Percentiles rank a stretch among this genome's conserved stretches.
Evolutionary conservation across 2,113 vertebrate genomes (phyloP).

Genomic region (Platysternon megacephalum): DNA sequence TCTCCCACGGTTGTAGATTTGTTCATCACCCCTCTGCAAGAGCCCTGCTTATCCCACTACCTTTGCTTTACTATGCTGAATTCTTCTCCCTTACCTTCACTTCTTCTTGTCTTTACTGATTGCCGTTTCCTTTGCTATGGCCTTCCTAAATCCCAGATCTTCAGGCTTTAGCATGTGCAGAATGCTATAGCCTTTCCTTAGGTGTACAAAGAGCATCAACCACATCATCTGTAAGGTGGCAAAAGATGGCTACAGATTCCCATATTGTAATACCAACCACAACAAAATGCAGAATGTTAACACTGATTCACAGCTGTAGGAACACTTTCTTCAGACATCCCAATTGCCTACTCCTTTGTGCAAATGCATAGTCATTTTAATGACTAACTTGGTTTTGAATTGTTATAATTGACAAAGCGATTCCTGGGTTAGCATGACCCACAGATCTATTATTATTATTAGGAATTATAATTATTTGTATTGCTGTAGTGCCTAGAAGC

Average conservation of each 20-base stretch:
- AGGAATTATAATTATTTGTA: neutral
- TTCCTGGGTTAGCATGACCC: neutral
- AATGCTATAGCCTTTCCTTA: neutral
- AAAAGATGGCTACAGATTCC: neutral
- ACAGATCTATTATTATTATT: accelerated
- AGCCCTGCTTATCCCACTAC: neutral
- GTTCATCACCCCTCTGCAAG: neutral
- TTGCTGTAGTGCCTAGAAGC: neutral
- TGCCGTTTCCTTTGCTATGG: neutral
- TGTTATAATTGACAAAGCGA: neutral
- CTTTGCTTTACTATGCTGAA: neutral
- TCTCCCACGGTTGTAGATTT: neutral
- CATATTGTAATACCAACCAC: too few relatives aligned
- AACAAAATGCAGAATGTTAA: neutral
- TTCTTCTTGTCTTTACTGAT: neutral
- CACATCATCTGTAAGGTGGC: neutral
- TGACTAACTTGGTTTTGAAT: neutral
- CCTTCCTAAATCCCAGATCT: neutral
- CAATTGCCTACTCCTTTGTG: neutral
- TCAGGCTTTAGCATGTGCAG: neutral
- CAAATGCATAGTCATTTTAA: neutral
- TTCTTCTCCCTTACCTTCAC: neutral
- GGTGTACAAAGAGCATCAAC: neutral
- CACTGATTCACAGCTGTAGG: neutral
- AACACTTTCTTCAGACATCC: accelerated